These are phyloP conservation scores for Silurus aristotelis DNA, from an alignment of 2,797 vertebrate genomes.

Conservation along the genomic window DNA sequence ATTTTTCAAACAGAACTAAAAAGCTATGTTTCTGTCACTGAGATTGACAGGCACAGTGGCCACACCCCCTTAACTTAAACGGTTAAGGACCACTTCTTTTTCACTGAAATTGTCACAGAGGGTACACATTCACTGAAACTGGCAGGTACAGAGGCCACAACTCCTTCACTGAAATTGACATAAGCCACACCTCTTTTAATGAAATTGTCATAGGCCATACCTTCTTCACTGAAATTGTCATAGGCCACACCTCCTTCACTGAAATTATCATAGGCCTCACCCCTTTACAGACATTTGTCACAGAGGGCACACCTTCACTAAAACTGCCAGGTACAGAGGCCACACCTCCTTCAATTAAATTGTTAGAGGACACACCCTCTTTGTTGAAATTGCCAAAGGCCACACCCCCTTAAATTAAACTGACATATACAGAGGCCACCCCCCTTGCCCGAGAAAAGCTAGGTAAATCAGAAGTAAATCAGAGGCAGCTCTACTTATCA, in stretches of 20 bases:
- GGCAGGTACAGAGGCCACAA: rapidly evolving
- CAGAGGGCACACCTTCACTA: neutral
- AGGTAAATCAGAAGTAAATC: neutral
- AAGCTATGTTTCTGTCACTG: neutral
- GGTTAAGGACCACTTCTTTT: too few species aligned
- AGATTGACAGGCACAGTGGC: neutral
- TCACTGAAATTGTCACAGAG: neutral
- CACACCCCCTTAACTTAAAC: too few species aligned
- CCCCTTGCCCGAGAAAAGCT: neutral
- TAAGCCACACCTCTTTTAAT: neutral
- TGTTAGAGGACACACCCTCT: neutral
- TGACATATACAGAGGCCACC: neutral
- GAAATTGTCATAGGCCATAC: neutral
- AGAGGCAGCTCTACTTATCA: neutral
- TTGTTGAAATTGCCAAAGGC: neutral
- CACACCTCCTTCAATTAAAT: neutral
- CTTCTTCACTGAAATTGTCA: neutral
- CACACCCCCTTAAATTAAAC: neutral
- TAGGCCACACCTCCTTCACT: neutral
- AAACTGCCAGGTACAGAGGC: neutral
- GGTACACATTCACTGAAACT: neutral
- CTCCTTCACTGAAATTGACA: neutral
- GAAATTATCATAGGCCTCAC: neutral
- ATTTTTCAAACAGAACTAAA: neutral
- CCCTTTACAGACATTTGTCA: neutral